These are phyloP conservation scores for Heteropelma amictum DNA, from an alignment of 2,888 invertebrate genomes.

Conservation along the genomic window DNA sequence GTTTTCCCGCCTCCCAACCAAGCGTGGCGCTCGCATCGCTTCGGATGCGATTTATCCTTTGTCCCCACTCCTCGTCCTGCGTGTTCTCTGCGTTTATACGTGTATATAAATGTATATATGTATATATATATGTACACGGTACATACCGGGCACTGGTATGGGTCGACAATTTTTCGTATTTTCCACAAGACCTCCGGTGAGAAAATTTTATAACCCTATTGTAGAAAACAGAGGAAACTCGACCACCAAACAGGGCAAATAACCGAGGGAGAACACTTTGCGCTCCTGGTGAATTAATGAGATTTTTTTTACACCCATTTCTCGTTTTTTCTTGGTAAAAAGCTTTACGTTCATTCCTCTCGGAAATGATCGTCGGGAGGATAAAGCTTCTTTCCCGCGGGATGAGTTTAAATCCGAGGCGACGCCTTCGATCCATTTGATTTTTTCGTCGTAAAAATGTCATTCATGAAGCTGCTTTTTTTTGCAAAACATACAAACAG, in stretches of 20 bases:
- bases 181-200: conserved; percentile 61
- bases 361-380: not conserved
- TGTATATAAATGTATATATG: not conserved
- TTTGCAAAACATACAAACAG: too few species aligned
- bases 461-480: too few species aligned
- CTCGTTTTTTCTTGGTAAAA: conserved; percentile 9
- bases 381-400: not conserved
- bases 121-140: not conserved
- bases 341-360: not conserved
- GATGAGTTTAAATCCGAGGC: not conserved
- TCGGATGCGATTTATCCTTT: conserved; percentile 66
- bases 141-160: not conserved
- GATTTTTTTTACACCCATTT: conserved; percentile 17
- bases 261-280: conserved; percentile 8
- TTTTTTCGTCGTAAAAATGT: not conserved
- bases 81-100: not conserved
- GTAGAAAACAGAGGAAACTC: conserved; percentile 8
- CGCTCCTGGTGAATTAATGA: conserved; percentile 59
- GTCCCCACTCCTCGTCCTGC: conserved; percentile 57
- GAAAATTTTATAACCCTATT: conserved; percentile 60
- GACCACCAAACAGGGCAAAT: not conserved
- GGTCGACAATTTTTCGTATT: conserved; percentile 60
- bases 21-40: conserved; percentile 55
- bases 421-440: too few species aligned
- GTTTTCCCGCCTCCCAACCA: conserved; percentile 57